Evolutionary conservation across 1,140 invertebrate species (phyloP), one percentile per base, ranked within the genome.

Genomic region (Philopotamus ludificatus): DNA sequence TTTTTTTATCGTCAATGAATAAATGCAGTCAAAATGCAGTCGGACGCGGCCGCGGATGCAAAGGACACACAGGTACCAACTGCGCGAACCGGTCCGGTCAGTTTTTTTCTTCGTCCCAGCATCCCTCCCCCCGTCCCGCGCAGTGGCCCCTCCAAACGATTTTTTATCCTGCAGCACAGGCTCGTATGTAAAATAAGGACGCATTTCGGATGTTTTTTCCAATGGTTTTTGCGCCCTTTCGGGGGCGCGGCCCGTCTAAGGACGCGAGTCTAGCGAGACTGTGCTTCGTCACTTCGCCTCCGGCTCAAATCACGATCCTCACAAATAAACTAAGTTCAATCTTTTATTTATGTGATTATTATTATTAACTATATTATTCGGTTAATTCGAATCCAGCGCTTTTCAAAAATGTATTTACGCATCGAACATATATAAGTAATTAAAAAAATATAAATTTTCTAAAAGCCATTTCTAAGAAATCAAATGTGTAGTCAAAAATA

Each of bases 241-340:
- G 25, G 25, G 25, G n/a, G 41, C 18, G 10, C 10, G 2, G 25
- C 10, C 50, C 20, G 23, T n/a, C 45, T 25, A 18, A 50, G 20
- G 44, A 49, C 21, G 39, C 59, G 18, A 34, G 59, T 49, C 60
- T 50, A 63, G 55, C 21, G 60, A 51, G 60, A 34, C 60, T 63
- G 60, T 50, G 59, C 47, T 63, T 51, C 60, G 60, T 63, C 63
- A 57, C 53, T 65, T 57, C 34, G 53, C 63, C 51, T 16, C 61
- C 15, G 61, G 50, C 53, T 57, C 50, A 44, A 63, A 54, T 54
- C 51, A 45, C 28, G 55, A 65, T 65, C 63, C 54, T 65, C 55
- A 59, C 63, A 65, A 65, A 65, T 65, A 60, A 65, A 54, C 34
- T 28, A 57, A n/a, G n/a, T n/a, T n/a, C 44, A 55, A 47, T 65